phyloP scores from a whole-genome alignment of 2,888 invertebrate species.

The Nycteola revayana region DNA sequence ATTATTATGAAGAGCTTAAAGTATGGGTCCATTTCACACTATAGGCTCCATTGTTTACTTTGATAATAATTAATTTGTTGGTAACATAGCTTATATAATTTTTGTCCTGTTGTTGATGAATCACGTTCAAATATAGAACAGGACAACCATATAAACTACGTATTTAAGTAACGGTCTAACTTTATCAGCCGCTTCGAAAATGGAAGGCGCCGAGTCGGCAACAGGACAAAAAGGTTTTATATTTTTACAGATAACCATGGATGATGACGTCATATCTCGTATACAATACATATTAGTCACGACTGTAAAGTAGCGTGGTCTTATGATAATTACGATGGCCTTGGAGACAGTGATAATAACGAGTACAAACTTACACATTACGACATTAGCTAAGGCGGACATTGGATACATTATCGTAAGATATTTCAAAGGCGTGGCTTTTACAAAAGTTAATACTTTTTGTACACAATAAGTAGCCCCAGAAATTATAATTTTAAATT shows the following conservation, averaged over 20 bases:
- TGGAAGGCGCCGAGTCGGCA: background rate
- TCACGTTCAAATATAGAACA: too few relatives aligned
- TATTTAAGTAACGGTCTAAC: background rate
- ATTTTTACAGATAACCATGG: slow-evolving; percentile 17
- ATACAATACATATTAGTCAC: slow-evolving; percentile 46
- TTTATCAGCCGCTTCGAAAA: slow-evolving; percentile 10
- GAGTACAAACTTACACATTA: slow-evolving; percentile 14
- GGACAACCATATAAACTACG: too few relatives aligned
- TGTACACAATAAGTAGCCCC: too few relatives aligned
- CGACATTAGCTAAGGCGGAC: slow-evolving; percentile 23
- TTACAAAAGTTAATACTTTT: too few relatives aligned
- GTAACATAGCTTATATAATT: too few relatives aligned
- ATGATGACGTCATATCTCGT: slow-evolving; percentile 21
- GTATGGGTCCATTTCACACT: too few relatives aligned
- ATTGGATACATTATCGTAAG: slow-evolving; percentile 8
- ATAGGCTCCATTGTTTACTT: too few relatives aligned
- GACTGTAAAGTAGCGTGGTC: slow-evolving; percentile 45
- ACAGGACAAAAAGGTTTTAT: slow-evolving; percentile 5
- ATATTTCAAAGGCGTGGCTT: slow-evolving; percentile 8
- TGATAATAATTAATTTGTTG: too few relatives aligned
- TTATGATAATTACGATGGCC: slow-evolving; percentile 52
- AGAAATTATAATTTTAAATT: too few relatives aligned
- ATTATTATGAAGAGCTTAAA: too few relatives aligned
- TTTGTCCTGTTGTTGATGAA: too few relatives aligned
- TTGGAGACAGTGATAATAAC: slow-evolving; percentile 41